Evolutionary conservation across 2,888 invertebrate genomes (phyloP), one percentile per base, ranked within the genome.

Genomic region (Chirona hameri): DNA sequence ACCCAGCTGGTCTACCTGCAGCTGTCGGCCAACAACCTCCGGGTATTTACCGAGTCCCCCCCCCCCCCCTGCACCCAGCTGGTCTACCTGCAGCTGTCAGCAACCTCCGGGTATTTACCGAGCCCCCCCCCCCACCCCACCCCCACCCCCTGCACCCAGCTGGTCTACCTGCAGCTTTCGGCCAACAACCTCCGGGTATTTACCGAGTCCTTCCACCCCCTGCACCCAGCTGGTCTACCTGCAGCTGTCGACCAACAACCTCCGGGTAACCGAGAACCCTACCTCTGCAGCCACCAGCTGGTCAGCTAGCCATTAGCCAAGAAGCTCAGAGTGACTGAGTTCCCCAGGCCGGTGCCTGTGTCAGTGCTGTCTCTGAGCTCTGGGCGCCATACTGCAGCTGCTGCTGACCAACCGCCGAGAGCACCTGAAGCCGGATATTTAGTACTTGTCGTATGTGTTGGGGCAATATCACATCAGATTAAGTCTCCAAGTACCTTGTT

Each of bases 81-180:
- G 39, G 81, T 81, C 31, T 21, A 69, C n/a, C 39, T 39, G 4
- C 39, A 39, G 39, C 7, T 39, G 39, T 39, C 39, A 39, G 7
- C 39, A 39, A 39, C 39, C 39, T 39, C 39, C 39, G 39, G 39
- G 39, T 39, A 39, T 14, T 39, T 39, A 39, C 39, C 39, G 39
- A 39, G 39, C 7, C 39, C 39, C 39, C 39, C 7, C 39, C 39
- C n/a, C n/a, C n/a, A n/a, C n/a, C n/a, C n/a, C n/a, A n/a, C n/a
- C 7, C 39, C 39, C 39, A 2, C 7, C 39, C 39, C 39, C 85
- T 97, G 97, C 90, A 90, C 91, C 46, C 91, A 92, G 87, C 84
- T 87, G 46, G 85, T 85, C 81, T 86, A 87, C 84, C 84, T 88
- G 10, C 82, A 84, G 57, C 84, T 85, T 29, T 85, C 85, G 27